Base-by-base conservation (phyloP, 1,140 invertebrate genomes). In the Leptonema lineaticorne region DNA sequence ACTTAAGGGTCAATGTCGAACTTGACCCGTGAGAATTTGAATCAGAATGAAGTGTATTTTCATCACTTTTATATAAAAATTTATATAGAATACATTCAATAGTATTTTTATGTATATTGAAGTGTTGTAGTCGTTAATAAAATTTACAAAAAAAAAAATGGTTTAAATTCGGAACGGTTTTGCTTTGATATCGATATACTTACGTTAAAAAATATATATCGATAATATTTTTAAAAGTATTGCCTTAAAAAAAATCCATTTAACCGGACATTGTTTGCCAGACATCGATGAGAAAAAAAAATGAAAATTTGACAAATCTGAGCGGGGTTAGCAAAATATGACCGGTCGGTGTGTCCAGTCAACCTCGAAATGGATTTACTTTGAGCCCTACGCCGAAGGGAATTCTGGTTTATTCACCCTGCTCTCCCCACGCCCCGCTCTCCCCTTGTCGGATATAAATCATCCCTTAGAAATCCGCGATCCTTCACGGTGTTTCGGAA, bases 331-430 rank as follows among this genome's bases (percentile, higher is more conserved):
- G 58, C 6, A 33, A 62, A 37, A 59, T 57, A 69, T 69, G 60
- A 45, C 20, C 68, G 64, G 30, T 20, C 27, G 11, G 41, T n/a
- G 56, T 59, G 66, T 68, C 66, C 68, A 67, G 56, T 63, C 63
- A 70, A 66, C 69, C 69, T 63, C 69, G 48, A 70, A 70, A 66
- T 62, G 63, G 69, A 70, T 70, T 70, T 70, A 56, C 26, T 60
- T 50, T 60, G 45, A 66, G 63, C 63, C 57, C 56, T 37, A 37
- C 30, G 28, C 29, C 28, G 20, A 62, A 30, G 58, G 58, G n/a
- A n/a, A n/a, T n/a, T n/a, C n/a, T n/a, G n/a, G n/a, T n/a, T n/a
- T n/a, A n/a, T n/a, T n/a, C n/a, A n/a, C 62, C 60, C 60, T 45
- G n/a, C 45, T 18, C 9, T 46, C 45, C 28, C 22, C 37, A 20